Conservation (phyloP, 2,888 invertebrate genomes). For the Torymus texanus region DNA sequence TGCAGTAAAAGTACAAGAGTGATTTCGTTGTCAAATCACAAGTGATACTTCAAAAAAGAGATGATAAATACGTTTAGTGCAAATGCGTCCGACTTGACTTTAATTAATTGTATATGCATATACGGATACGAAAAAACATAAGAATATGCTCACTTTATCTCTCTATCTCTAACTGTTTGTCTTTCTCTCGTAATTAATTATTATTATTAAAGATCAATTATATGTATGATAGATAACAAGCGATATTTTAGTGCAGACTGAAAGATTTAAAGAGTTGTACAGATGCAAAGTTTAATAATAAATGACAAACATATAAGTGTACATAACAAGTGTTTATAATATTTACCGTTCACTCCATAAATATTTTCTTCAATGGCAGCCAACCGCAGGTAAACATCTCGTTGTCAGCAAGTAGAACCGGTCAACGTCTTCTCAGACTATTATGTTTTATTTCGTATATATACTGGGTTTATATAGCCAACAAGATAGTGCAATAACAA, state of each 20-base stretch:
- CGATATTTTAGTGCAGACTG: conserved; percentile 24
- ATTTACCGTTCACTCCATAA: neutral
- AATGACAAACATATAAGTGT: conserved; percentile 11
- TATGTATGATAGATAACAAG: conserved; percentile 44
- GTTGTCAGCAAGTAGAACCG: no score
- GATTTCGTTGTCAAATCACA: no score
- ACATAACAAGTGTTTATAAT: neutral
- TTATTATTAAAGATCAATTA: conserved; percentile 29
- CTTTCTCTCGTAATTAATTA: conserved; percentile 23
- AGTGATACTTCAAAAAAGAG: no score
- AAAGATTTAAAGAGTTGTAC: conserved; percentile 29
- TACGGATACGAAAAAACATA: conserved; percentile 2
- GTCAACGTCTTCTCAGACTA: no score
- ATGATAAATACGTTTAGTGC: no score
- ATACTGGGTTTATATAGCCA: no score
- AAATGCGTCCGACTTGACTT: no score
- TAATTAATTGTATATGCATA: no score
- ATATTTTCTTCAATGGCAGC: no score
- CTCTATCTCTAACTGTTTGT: conserved; percentile 25
- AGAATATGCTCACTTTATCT: conserved; percentile 6
- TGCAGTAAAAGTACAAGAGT: no score
- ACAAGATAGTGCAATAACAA: neutral
- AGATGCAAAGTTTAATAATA: conserved; percentile 34
- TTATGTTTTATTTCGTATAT: no score
- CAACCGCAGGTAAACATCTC: no score